Percentiles rank a stretch among this genome's conserved stretches.
Evolutionary conservation across 2,888 invertebrate species (phyloP).

Genomic region (Polylopha cassiicola): DNA sequence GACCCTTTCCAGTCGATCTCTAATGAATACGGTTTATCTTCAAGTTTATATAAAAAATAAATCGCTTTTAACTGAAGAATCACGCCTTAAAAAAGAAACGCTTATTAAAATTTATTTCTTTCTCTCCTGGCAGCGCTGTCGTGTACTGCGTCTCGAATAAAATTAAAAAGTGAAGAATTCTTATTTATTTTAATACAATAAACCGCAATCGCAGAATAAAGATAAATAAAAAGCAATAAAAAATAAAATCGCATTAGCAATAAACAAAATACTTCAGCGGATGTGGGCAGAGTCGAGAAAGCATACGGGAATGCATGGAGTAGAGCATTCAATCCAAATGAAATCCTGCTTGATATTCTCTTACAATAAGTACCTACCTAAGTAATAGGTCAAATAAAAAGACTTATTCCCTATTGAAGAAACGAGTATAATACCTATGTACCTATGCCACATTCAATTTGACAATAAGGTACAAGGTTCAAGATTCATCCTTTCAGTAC

Average conservation of each 20-base stretch:
- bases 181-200: constrained; percentile 79
- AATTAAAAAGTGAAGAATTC: constrained; percentile 78
- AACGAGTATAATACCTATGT: too few relatives aligned
- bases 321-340: constrained; percentile 18
- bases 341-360: background rate
- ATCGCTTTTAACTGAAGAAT: constrained; percentile 77
- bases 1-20: constrained; percentile 74
- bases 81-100: constrained; percentile 77
- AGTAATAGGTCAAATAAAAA: background rate
- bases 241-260: constrained; percentile 78
- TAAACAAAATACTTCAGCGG: constrained; percentile 78
- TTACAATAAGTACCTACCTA: background rate
- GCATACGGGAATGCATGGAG: constrained; percentile 59
- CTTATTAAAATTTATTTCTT: constrained; percentile 78
- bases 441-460: too few relatives aligned
- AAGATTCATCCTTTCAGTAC: too few relatives aligned
- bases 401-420: too few relatives aligned
- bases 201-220: constrained; percentile 78
- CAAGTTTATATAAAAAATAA: constrained; percentile 76
- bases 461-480: too few relatives aligned
- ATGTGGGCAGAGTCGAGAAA: constrained; percentile 70
- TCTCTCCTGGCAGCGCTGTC: constrained; percentile 72
- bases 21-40: constrained; percentile 77
- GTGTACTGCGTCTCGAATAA: constrained; percentile 74
- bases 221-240: constrained; percentile 78